These are phyloP conservation scores for Alloscopus bannaensis DNA, from an alignment of 2,888 invertebrate genomes.

Conservation along the genomic window DNA sequence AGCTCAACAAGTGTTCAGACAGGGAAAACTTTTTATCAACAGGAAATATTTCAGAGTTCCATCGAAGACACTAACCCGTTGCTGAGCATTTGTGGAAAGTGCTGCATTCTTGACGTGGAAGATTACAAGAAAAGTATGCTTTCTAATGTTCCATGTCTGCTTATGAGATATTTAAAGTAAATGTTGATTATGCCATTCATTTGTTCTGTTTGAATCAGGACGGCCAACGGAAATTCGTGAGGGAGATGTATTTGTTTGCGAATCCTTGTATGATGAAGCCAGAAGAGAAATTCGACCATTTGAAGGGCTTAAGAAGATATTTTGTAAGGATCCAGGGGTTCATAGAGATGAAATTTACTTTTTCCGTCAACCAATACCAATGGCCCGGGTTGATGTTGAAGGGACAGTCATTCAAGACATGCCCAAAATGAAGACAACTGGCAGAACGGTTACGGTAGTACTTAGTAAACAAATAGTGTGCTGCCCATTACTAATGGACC, in stretches of 20 bases:
- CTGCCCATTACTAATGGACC: not conserved
- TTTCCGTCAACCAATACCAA: constrained; percentile 81
- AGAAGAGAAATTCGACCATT: constrained; percentile 86
- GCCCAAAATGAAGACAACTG: constrained; percentile 45
- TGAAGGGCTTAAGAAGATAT: constrained; percentile 87
- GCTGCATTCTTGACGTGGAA: constrained; percentile 91
- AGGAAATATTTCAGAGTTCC: constrained; percentile 93
- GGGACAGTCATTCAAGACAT: constrained; percentile 61
- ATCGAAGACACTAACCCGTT: constrained; percentile 94
- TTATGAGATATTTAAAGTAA: no score
- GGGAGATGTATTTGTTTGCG: constrained; percentile 93
- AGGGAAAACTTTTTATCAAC: constrained; percentile 90
- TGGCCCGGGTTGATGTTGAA: constrained; percentile 68
- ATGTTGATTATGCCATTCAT: constrained; percentile 10
- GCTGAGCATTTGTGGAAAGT: constrained; percentile 92
- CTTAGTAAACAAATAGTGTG: not conserved
- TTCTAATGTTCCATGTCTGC: no score
- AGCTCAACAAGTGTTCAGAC: constrained; percentile 81
- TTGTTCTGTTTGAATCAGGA: constrained; percentile 79
- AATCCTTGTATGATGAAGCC: constrained; percentile 92
- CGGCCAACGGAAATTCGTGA: constrained; percentile 96
- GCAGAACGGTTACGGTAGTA: not conserved
- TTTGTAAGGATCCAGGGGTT: constrained; percentile 85
- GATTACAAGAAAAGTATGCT: constrained; percentile 88
- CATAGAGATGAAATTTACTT: constrained; percentile 95